Percentiles rank a stretch among this genome's conserved stretches.
phyloP scores from a whole-genome alignment of 2,797 vertebrate genomes.

The Poeciliopsis gracilis region DNA sequence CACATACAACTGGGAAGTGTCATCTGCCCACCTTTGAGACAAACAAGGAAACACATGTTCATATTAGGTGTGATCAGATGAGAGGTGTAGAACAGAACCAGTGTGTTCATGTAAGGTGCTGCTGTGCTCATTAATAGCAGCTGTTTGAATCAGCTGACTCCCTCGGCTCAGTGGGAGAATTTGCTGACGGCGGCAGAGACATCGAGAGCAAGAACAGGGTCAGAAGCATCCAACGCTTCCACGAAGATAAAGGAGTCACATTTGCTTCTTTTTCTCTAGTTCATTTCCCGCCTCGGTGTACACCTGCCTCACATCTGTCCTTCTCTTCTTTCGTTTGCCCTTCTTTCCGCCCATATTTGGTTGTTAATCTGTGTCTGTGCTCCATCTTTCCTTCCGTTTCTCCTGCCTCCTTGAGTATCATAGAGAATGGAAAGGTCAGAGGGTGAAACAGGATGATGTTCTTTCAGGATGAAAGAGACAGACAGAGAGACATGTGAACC shows the following conservation, averaged over 20 bases:
- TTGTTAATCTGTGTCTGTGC: neutral
- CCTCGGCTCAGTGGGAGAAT: constrained; percentile 57
- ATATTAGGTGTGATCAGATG: neutral
- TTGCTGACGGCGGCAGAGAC: constrained; percentile 65
- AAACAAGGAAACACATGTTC: neutral
- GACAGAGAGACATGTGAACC: neutral
- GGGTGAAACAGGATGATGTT: constrained; percentile 1
- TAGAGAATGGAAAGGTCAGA: constrained; percentile 13
- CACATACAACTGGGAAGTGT: neutral
- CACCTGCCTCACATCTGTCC: constrained; percentile 16
- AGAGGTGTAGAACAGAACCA: neutral
- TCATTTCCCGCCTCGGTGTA: constrained; percentile 13
- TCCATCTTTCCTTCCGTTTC: neutral
- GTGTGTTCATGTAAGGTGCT: neutral
- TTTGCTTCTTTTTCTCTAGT: constrained; percentile 10
- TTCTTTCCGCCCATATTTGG: neutral
- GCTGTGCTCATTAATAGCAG: constrained; percentile 64
- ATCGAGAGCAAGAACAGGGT: constrained; percentile 8
- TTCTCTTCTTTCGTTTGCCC: constrained; percentile 31
- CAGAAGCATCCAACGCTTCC: constrained; percentile 31
- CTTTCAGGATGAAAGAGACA: constrained; percentile 3
- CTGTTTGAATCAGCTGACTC: constrained; percentile 42
- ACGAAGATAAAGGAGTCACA: constrained; percentile 13
- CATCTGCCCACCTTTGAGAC: neutral
- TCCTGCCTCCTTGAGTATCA: neutral